These are phyloP conservation scores for Ditylenchus dipsaci DNA, from an alignment of 1,140 invertebrate genomes.

Conservation along the genomic window DNA sequence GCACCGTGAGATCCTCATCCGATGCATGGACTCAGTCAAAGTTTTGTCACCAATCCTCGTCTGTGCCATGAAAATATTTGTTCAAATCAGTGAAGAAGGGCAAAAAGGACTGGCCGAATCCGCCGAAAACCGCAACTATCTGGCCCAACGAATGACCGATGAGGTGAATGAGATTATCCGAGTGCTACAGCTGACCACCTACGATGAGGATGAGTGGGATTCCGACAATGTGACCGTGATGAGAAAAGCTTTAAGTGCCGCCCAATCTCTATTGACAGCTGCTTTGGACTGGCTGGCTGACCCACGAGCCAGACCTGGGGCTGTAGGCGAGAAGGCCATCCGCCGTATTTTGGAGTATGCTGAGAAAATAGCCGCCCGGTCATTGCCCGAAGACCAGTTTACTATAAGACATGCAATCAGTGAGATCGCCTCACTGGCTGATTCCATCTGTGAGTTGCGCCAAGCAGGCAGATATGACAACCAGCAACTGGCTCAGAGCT, in stretches of 20 bases:
- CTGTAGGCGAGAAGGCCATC: conserved; percentile 83
- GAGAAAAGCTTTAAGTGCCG: conserved; percentile 76
- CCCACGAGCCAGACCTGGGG: conserved; percentile 77
- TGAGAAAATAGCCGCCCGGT: conserved; percentile 75
- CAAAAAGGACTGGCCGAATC: conserved; percentile 89
- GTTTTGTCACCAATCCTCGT: conserved; percentile 94
- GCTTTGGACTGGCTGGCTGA: conserved; percentile 81
- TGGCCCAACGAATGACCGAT: conserved; percentile 88
- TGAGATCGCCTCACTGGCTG: conserved; percentile 79
- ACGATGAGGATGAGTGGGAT: conserved; percentile 95
- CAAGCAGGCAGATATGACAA: conserved; percentile 67
- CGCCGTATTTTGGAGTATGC: conserved; percentile 82
- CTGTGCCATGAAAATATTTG: conserved; percentile 97
- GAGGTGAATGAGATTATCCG: conserved; percentile 97
- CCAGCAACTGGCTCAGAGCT: conserved; percentile 74
- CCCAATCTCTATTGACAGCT: conserved; percentile 79
- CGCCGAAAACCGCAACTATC: conserved; percentile 90
- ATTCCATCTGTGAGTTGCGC: conserved; percentile 80
- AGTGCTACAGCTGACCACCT: conserved; percentile 92
- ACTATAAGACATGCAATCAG: conserved; percentile 72
- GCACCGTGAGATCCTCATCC: conserved; percentile 86
- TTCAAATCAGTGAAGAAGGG: conserved; percentile 79
- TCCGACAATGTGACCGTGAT: conserved; percentile 81
- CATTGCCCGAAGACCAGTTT: conserved; percentile 75
- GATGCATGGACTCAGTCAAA: conserved; percentile 91